Percentiles rank a stretch among this genome's conserved stretches.
Evolutionary conservation across 2,888 invertebrate genomes (phyloP).

Genomic region (Cephus spinipes): DNA sequence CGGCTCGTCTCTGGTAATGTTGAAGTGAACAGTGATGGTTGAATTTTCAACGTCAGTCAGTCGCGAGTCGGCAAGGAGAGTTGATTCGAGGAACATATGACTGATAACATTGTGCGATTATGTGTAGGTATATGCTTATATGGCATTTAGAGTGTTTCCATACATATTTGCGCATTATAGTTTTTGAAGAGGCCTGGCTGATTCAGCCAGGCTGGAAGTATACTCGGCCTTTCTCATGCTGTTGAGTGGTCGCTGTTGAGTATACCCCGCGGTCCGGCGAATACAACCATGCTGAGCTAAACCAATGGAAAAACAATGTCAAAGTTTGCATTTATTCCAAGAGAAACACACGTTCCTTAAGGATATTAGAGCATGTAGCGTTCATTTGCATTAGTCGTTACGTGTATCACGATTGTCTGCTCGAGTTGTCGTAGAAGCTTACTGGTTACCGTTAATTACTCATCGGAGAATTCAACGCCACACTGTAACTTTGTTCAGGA

Average conservation of each 20-base stretch:
- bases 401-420: neutral
- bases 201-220: constrained; percentile 65
- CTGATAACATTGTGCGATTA: neutral
- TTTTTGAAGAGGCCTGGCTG: constrained; percentile 45
- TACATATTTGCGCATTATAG: neutral
- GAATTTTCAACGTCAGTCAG: neutral
- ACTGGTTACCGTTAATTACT: neutral
- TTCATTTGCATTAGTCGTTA: neutral
- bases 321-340: constrained; percentile 2
- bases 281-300: constrained; percentile 60
- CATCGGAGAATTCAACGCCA: neutral
- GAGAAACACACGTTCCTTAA: neutral
- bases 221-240: constrained; percentile 67
- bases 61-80: neutral
- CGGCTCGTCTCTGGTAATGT: neutral
- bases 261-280: constrained; percentile 64
- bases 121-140: neutral
- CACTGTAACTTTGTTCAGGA: neutral
- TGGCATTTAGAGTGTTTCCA: constrained; percentile 13
- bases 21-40: neutral
- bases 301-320: constrained; percentile 49
- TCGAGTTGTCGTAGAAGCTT: neutral
- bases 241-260: constrained; percentile 66
- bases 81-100: neutral
- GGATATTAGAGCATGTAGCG: neutral